Evolutionary conservation across 1,140 invertebrate species (phyloP), one percentile per base, ranked within the genome.

Genomic region (Thaumetopoea pityocampa): DNA sequence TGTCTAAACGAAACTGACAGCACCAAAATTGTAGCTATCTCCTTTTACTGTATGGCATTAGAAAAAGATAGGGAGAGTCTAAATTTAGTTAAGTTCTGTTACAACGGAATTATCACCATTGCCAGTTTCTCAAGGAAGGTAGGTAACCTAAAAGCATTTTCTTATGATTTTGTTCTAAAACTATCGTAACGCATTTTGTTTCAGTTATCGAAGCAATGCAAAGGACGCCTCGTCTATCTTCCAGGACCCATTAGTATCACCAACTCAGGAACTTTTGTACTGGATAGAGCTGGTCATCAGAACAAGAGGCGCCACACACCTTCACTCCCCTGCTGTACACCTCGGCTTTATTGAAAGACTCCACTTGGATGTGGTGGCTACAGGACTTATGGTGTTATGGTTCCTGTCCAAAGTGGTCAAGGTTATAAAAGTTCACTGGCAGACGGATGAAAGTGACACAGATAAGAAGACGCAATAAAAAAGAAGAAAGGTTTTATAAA

Each of bases 331-430:
- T 4, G 52, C 43, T 0, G 44, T 66, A 1, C 32, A 45, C 6
- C 16, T 69, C 10, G 42, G 50, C 5, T 22, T 36, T 4, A 15
- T 53, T 1, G 48, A 66, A 8, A 35, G 43, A 24, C 41, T 53
- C n/a, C 41, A 68, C 27, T 12, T 67, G 2, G 67, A 71, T 27
- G 17, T 66, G 4, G 2, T 54, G 0, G 7, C 58, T 5, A 22
- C 66, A n/a, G 8, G 57, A 2, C 3, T 55, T 1, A 22, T 63
- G 28, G 1, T 60, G 1, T 11, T 46, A 7, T 71, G 65, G 65
- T 67, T 68, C 36, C 12, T 60, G 3, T 49, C 57, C 2, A 68
- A 64, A 30, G 56, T 66, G 1, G 5, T 49, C 1, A 71, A 67
- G 12, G 37, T 70, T 1, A 24, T 67, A 6, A 46, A 53, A 24